phyloP scores from a whole-genome alignment of 2,888 invertebrate species.

The Ferdinandea cuprea region DNA sequence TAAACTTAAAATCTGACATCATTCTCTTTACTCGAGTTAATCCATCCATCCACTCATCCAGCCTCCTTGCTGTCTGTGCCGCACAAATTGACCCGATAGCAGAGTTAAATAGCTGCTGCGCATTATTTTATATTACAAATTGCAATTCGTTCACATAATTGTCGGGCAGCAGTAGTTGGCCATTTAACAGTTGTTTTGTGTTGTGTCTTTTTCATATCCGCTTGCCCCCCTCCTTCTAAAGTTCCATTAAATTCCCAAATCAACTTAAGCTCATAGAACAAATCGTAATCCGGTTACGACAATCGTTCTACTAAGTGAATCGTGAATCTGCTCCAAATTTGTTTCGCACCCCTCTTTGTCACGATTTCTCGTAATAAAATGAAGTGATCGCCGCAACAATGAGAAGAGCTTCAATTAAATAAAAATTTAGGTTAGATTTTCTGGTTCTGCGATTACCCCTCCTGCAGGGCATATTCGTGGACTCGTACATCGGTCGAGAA shows the following conservation, averaged over 20 bases:
- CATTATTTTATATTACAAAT: slow-evolving; percentile 40
- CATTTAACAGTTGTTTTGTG: slow-evolving; percentile 53
- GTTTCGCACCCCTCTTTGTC: neutral
- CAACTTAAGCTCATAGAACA: slow-evolving; percentile 48
- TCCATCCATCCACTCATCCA: slow-evolving; percentile 36
- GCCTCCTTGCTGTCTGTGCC: neutral
- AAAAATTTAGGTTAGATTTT: slow-evolving; percentile 57
- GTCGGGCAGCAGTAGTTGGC: slow-evolving; percentile 43
- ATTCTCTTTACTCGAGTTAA: slow-evolving; percentile 60
- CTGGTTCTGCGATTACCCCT: slow-evolving; percentile 34
- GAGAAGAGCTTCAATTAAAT: slow-evolving; percentile 57
- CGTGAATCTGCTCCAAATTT: neutral
- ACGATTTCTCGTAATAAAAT: neutral
- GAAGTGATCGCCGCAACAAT: slow-evolving; percentile 23
- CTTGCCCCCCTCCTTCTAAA: slow-evolving; percentile 26
- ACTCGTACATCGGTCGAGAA: slow-evolving; percentile 6
- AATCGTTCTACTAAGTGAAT: neutral
- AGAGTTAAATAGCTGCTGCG: slow-evolving; percentile 27
- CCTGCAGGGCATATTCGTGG: neutral
- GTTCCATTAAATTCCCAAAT: slow-evolving; percentile 40
- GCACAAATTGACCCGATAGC: slow-evolving; percentile 44
- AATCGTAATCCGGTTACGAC: slow-evolving; percentile 36
- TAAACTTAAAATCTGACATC: slow-evolving; percentile 70
- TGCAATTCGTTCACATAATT: slow-evolving; percentile 59
- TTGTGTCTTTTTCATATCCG: slow-evolving; percentile 64